Percentiles rank a stretch among this genome's conserved stretches.
These are phyloP conservation scores for Phocoena sinus DNA, from an alignment of 2,113 vertebrate genomes.

Conservation along the genomic window DNA sequence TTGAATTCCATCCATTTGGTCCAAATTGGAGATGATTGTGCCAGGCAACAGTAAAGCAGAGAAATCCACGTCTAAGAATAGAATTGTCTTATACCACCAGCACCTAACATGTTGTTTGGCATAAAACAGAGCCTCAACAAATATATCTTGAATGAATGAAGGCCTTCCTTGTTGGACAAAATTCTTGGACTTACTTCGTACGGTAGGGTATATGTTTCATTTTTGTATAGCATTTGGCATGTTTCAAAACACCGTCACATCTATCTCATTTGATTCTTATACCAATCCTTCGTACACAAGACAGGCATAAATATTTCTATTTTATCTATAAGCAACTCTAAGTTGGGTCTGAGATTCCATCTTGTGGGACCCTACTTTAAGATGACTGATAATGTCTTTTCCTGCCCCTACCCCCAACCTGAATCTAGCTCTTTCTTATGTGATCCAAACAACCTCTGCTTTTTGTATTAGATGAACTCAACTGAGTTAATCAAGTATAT, in stretches of 20 bases:
- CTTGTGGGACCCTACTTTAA: not conserved
- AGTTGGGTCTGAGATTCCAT: not conserved
- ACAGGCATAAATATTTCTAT: not conserved
- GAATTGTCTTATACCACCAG: not conserved
- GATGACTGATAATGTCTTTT: not conserved
- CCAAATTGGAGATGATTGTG: not conserved
- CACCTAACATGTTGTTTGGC: not conserved
- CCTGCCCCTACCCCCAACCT: accelerated
- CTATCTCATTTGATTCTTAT: not conserved
- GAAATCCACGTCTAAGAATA: not conserved
- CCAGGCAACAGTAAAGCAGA: not conserved
- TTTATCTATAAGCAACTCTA: not conserved
- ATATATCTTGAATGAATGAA: not conserved
- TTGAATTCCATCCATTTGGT: not conserved
- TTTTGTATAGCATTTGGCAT: not conserved
- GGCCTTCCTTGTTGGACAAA: not conserved
- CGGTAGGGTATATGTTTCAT: not conserved
- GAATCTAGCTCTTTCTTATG: not conserved
- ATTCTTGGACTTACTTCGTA: not conserved
- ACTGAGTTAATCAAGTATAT: not conserved
- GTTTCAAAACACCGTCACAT: not conserved
- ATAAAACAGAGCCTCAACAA: not conserved
- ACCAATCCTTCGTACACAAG: not conserved
- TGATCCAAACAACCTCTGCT: not conserved
- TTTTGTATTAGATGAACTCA: not conserved